Percentiles rank a stretch among this genome's conserved stretches.
Evolutionary conservation across 2,113 vertebrate genomes (phyloP).

Genomic region (Clarias macrocephalus): DNA sequence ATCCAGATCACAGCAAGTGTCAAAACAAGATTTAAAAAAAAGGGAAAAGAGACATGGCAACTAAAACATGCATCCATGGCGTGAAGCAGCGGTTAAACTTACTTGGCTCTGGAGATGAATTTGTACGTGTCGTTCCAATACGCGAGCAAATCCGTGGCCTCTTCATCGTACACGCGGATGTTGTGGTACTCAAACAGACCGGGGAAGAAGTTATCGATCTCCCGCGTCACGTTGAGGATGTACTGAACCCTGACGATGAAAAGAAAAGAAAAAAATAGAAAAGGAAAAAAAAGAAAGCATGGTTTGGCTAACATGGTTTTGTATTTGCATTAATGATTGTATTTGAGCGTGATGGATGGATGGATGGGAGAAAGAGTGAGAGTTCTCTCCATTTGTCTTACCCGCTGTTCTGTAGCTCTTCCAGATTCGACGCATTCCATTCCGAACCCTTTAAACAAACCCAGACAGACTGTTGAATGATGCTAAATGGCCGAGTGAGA

Average conservation of each 20-base stretch:
- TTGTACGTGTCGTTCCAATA: slow-evolving; percentile 99
- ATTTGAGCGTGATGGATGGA: no score
- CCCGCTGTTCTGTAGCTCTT: slow-evolving; percentile 97
- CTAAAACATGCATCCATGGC: neutral
- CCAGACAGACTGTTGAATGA: slow-evolving; percentile 45
- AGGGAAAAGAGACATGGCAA: neutral
- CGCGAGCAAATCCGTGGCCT: slow-evolving; percentile 94
- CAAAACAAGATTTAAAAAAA: neutral
- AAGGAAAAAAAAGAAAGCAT: neutral
- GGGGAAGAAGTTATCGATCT: slow-evolving; percentile 98
- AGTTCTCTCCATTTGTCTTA: slow-evolving; percentile 65
- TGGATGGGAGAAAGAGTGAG: no score
- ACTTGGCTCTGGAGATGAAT: slow-evolving; percentile 93
- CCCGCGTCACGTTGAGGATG: slow-evolving; percentile 95
- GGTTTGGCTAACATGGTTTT: neutral
- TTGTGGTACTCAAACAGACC: slow-evolving; percentile 96
- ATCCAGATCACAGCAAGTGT: neutral
- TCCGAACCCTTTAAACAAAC: slow-evolving; percentile 84
- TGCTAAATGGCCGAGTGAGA: neutral
- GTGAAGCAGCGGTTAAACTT: slow-evolving; percentile 19
- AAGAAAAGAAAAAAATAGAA: no score
- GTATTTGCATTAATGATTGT: neutral
- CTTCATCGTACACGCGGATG: slow-evolving; percentile 96
- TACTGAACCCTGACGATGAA: slow-evolving; percentile 80
- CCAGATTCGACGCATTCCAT: slow-evolving; percentile 97